Evolutionary conservation across 2,113 vertebrate species (phyloP).

Genomic region (Sigmodon hispidus): DNA sequence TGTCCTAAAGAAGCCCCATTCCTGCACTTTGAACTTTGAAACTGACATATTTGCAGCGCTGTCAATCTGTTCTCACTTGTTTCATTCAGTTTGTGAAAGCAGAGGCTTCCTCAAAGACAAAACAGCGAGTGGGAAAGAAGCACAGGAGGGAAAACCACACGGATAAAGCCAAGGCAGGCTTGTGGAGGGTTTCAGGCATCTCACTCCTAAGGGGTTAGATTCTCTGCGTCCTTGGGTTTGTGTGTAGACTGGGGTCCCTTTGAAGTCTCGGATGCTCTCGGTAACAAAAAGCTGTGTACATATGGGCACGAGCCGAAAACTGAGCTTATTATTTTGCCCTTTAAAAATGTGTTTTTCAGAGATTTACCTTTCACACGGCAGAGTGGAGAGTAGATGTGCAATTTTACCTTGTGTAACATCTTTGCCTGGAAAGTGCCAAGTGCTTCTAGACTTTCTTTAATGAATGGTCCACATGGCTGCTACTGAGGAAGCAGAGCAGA

Average conservation of each 20-base stretch:
- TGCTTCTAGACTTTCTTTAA: constrained; percentile 59
- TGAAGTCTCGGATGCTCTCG: constrained; percentile 75
- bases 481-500: constrained; percentile 54
- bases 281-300: constrained; percentile 27
- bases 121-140: constrained; percentile 30
- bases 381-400: constrained; percentile 50
- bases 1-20: not conserved
- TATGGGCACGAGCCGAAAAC: constrained; percentile 67
- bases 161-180: constrained; percentile 52
- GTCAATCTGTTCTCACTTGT: constrained; percentile 33
- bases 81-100: constrained; percentile 24
- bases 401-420: constrained; percentile 67
- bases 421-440: constrained; percentile 65
- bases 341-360: constrained; percentile 70
- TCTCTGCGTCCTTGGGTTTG: constrained; percentile 54
- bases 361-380: constrained; percentile 76
- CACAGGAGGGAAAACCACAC: not conserved
- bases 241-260: constrained; percentile 58
- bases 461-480: constrained; percentile 47
- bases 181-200: constrained; percentile 67
- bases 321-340: constrained; percentile 72
- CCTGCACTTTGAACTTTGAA: constrained; percentile 54
- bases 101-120: constrained; percentile 19
- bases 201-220: constrained; percentile 53
- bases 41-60: not conserved